Evolutionary conservation across 2,113 vertebrate species (phyloP).

Genomic region (Aphyosemion australe): DNA sequence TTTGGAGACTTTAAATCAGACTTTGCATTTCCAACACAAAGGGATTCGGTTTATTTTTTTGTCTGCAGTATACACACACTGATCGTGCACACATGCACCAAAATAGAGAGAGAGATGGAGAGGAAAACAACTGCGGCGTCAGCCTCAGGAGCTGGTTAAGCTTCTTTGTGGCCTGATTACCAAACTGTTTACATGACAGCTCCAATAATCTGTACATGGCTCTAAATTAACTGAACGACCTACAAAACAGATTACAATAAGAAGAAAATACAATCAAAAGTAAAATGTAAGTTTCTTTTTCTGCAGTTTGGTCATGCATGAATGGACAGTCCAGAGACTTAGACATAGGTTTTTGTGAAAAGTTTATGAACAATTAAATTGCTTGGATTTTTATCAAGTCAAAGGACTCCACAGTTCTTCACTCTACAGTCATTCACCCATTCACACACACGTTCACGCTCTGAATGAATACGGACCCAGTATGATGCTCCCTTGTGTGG

Average conservation of each 20-base stretch:
- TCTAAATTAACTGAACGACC: constrained; percentile 12
- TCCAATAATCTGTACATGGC: constrained; percentile 27
- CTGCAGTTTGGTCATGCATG: neutral
- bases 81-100: neutral
- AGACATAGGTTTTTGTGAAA: too few relatives aligned
- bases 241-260: constrained; percentile 12
- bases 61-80: neutral
- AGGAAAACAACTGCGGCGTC: neutral
- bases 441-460: too few relatives aligned
- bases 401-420: too few relatives aligned
- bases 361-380: too few relatives aligned
- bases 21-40: neutral
- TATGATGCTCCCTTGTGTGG: too few relatives aligned
- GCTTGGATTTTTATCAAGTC: too few relatives aligned
- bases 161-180: constrained; percentile 52
- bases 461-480: too few relatives aligned
- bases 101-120: neutral
- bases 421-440: too few relatives aligned
- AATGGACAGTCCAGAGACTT: neutral
- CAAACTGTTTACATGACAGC: constrained; percentile 36
- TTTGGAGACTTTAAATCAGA: neutral
- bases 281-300: too few relatives aligned
- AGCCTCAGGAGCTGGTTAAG: constrained; percentile 19
- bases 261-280: constrained; percentile 10
- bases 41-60: neutral